Conservation (phyloP, 2,113 vertebrate species). For the Lethenteron reissneri region DNA sequence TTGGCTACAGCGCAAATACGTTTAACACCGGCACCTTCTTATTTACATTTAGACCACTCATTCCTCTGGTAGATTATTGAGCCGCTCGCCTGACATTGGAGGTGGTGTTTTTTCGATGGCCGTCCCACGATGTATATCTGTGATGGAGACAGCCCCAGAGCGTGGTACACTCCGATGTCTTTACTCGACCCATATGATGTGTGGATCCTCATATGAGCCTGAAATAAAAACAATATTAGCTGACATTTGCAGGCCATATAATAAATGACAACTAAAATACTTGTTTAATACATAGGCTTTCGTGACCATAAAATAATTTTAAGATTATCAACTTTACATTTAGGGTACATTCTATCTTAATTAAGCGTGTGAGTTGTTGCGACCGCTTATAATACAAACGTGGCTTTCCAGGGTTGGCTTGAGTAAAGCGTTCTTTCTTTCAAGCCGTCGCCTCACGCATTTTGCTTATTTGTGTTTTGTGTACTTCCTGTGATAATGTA, state of each 20-base stretch:
- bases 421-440: too few relatives aligned
- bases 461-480: background rate
- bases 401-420: too few relatives aligned
- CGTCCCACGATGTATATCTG: conserved; percentile 94
- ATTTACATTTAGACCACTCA: too few relatives aligned
- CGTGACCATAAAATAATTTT: background rate
- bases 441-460: too few relatives aligned
- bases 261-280: conserved; percentile 6
- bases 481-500: background rate
- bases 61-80: background rate
- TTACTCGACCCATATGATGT: conserved; percentile 87
- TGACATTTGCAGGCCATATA: conserved; percentile 1
- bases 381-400: too few relatives aligned
- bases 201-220: conserved; percentile 96
- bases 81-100: conserved; percentile 63
- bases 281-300: background rate
- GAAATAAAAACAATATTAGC: conserved; percentile 15
- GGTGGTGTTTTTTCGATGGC: conserved; percentile 85
- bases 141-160: conserved; percentile 55
- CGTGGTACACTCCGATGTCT: conserved; percentile 90
- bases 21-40: too few relatives aligned
- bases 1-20: background rate
- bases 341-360: background rate
- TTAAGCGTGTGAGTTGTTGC: background rate
- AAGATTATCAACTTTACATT: background rate